Conservation (phyloP, 2,888 invertebrate genomes). For the Geophilus truncorum region DNA sequence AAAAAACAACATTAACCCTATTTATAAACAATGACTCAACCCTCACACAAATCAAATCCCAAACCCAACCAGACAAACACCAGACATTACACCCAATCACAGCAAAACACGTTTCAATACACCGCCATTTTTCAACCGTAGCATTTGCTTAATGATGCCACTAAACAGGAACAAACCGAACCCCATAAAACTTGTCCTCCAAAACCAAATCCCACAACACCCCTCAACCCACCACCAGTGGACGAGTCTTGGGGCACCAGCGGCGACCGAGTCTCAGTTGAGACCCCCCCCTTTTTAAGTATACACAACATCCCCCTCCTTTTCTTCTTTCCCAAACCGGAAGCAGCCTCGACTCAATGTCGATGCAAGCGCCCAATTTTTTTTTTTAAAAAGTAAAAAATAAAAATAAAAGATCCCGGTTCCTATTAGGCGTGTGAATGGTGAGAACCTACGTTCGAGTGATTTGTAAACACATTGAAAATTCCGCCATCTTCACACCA, state of each 20-base stretch:
- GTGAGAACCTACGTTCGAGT: background rate
- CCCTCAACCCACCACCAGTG: background rate
- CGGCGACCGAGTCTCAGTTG: background rate
- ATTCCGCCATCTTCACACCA: conserved; percentile 25
- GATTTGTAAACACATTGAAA: conserved; percentile 17
- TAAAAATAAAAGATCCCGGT: background rate
- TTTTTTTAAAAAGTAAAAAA: background rate
- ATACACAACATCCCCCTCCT: background rate
- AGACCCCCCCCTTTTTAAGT: background rate
- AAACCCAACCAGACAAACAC: too few species aligned
- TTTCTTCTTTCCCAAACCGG: background rate
- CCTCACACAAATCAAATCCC: too few species aligned
- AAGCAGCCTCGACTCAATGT: too few species aligned
- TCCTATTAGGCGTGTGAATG: background rate
- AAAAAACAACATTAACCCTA: too few species aligned
- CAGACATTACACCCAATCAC: background rate
- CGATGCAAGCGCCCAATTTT: background rate
- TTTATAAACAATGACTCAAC: too few species aligned
- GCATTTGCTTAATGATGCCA: background rate
- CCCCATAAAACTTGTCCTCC: background rate
- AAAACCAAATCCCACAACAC: conserved; percentile 9
- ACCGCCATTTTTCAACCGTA: background rate
- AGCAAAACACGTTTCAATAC: background rate
- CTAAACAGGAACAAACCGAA: conserved; percentile 7
- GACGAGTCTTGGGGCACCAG: background rate